Conservation (phyloP, 2,888 invertebrate species). For the Melikaiella ostensackeni region DNA sequence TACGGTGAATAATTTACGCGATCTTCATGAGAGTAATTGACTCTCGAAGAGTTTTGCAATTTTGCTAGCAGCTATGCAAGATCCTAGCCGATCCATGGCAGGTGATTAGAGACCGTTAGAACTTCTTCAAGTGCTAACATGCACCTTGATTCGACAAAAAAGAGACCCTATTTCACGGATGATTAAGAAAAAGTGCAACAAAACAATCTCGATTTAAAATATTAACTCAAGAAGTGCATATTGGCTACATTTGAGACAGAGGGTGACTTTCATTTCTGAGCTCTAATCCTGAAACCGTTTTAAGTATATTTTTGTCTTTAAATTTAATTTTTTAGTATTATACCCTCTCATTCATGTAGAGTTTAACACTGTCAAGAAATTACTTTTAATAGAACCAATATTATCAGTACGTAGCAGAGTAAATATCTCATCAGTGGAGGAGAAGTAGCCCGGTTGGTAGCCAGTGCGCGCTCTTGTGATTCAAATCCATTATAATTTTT, state of each 20-base stretch:
- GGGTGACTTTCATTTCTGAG: neutral
- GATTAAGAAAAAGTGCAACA: neutral
- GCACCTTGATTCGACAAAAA: neutral
- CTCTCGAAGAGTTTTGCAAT: neutral
- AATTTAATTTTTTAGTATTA: neutral
- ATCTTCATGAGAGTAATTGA: neutral
- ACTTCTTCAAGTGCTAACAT: neutral
- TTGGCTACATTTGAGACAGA: neutral
- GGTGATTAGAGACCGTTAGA: neutral
- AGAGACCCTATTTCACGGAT: slow-evolving; percentile 29
- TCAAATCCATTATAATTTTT: no score
- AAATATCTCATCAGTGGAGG: neutral
- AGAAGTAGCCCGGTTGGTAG: neutral
- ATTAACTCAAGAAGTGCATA: neutral
- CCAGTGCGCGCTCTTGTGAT: neutral
- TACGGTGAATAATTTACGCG: slow-evolving; percentile 60
- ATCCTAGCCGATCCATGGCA: neutral
- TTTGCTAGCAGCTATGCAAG: neutral
- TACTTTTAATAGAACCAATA: neutral
- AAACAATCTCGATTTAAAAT: neutral
- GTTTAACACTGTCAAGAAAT: neutral
- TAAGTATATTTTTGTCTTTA: no score
- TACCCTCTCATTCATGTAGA: no score
- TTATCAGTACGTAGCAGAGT: neutral
- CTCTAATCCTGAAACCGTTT: no score